Evolutionary conservation across 2,888 invertebrate genomes (phyloP).

Genomic region (Heliconius hortense): DNA sequence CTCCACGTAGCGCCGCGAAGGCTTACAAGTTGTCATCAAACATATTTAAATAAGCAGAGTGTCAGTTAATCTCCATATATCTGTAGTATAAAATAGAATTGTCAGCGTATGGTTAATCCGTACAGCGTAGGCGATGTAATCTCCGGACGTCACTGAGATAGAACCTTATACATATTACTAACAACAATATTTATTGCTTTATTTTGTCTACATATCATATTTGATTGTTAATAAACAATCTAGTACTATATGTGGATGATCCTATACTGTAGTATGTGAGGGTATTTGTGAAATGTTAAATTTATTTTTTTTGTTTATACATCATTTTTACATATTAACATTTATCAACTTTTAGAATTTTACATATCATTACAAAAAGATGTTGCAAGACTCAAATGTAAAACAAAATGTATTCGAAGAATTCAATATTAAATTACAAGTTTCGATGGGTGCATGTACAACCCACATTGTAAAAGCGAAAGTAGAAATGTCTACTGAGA

Average conservation of each 20-base stretch:
- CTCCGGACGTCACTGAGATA: conserved; percentile 53
- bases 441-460: conserved; percentile 16
- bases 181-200: conserved; percentile 41
- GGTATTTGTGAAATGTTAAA: not conserved
- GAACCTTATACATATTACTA: conserved; percentile 42
- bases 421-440: not conserved
- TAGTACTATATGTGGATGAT: too few species aligned
- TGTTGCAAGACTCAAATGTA: not conserved
- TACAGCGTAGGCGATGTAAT: conserved; percentile 64
- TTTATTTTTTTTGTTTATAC: not conserved
- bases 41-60: conserved; percentile 42
- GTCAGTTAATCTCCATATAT: conserved; percentile 53
- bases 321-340: not conserved
- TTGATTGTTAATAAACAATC: not conserved
- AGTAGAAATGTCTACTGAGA: conserved; percentile 19
- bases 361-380: not conserved
- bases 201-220: conserved; percentile 18
- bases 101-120: conserved; percentile 61
- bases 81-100: conserved; percentile 60
- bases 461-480: conserved; percentile 24
- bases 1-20: conserved; percentile 22
- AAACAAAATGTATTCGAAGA: conserved; percentile 5
- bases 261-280: not conserved
- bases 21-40: conserved; percentile 31
- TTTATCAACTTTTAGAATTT: not conserved